These are phyloP conservation scores for Trogon surrucura DNA, from an alignment of 2,113 vertebrate genomes.

Conservation along the genomic window DNA sequence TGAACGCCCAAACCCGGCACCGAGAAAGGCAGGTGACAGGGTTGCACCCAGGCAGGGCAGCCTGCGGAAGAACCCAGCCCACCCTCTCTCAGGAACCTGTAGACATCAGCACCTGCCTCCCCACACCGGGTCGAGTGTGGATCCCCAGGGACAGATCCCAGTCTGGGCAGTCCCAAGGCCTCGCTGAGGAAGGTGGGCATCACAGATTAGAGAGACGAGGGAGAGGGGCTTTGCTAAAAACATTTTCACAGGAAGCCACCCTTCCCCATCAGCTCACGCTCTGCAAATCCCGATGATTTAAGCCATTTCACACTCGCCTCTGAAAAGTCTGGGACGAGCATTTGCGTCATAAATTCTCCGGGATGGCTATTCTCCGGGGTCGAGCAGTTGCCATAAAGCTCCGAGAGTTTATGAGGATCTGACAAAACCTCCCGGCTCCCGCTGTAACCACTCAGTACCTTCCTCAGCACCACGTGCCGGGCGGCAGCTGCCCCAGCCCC, in stretches of 20 bases:
- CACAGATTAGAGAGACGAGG: background rate
- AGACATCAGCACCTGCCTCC: background rate
- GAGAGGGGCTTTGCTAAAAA: background rate
- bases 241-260: background rate
- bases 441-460: background rate
- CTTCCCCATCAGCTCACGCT: background rate
- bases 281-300: background rate
- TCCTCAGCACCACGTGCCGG: background rate
- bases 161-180: background rate
- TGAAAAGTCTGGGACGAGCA: background rate
- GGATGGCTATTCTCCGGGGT: background rate
- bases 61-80: background rate
- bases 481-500: background rate
- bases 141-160: background rate
- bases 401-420: background rate
- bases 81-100: fast-evolving
- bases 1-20: fast-evolving
- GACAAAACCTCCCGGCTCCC: background rate
- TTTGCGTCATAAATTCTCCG: background rate
- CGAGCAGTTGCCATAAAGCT: background rate
- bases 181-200: background rate
- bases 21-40: fast-evolving
- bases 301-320: background rate
- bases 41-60: background rate
- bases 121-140: fast-evolving